Evolutionary conservation across 2,888 invertebrate genomes (phyloP).

Genomic region (Eristalinus aeneus): DNA sequence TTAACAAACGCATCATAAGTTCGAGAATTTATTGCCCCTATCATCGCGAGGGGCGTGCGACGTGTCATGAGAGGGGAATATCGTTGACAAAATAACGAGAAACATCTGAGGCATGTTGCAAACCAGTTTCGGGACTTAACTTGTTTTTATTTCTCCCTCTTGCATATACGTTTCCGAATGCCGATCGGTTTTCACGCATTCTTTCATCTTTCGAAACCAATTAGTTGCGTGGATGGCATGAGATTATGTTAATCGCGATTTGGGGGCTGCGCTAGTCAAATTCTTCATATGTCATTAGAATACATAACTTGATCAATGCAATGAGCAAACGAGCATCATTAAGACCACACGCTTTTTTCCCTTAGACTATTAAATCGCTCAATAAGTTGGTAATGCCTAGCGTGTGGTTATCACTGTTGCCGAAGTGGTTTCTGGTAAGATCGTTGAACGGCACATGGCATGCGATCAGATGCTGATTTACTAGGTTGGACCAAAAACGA

Average conservation of each 20-base stretch:
- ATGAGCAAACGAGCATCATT: not conserved
- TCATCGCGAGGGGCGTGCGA: not conserved
- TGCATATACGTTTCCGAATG: not conserved
- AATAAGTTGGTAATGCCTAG: not conserved
- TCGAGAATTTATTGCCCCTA: constrained; percentile 49
- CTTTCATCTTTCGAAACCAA: constrained; percentile 26
- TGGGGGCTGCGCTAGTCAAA: constrained; percentile 14
- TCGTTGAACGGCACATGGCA: not conserved
- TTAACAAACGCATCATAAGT: constrained; percentile 61
- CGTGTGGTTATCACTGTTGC: not conserved
- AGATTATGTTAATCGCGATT: constrained; percentile 42
- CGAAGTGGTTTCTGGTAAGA: not conserved
- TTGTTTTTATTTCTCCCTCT: not conserved
- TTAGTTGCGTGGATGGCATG: constrained; percentile 49
- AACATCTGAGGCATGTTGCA: constrained; percentile 22
- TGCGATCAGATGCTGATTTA: not conserved
- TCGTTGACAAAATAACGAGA: constrained; percentile 55
- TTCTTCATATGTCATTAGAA: constrained; percentile 1
- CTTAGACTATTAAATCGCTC: not conserved
- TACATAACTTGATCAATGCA: constrained; percentile 24
- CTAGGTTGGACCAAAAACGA: not conserved
- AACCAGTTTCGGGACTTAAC: constrained; percentile 42
- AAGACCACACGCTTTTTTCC: not conserved
- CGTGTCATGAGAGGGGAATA: not conserved
- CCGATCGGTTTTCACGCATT: constrained; percentile 44